phyloP scores from a whole-genome alignment of 64 coral and sea anemone species.

The Astreopora myriophthalma region DNA sequence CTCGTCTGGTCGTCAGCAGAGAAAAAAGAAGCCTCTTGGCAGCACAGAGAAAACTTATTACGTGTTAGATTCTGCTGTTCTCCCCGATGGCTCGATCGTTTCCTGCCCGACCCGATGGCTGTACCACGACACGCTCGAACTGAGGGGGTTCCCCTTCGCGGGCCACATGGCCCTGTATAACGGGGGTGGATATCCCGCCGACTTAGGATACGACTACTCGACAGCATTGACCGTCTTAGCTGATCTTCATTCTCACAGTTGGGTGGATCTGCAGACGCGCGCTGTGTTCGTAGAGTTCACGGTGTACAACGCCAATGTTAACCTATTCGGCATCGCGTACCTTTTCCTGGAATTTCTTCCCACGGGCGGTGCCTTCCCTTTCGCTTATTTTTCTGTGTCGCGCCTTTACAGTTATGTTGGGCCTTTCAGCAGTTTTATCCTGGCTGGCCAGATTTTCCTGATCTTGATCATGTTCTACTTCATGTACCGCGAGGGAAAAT shows the following conservation, averaged over 20 bases:
- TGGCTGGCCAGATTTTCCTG: slow-evolving; percentile 65
- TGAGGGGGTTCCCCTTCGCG: slow-evolving; percentile 89
- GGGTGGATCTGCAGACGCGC: slow-evolving; percentile 73
- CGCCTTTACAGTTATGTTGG: slow-evolving; percentile 79
- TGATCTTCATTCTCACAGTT: slow-evolving; percentile 89
- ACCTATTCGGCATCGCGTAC: slow-evolving; percentile 86
- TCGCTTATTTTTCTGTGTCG: slow-evolving; percentile 48
- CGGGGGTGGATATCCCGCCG: slow-evolving; percentile 85
- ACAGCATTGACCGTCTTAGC: slow-evolving; percentile 87
- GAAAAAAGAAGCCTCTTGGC: slow-evolving; percentile 51
- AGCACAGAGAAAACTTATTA: slow-evolving; percentile 66
- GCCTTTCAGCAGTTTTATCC: slow-evolving; percentile 49
- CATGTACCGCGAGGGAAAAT: slow-evolving; percentile 85
- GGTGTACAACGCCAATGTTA: slow-evolving; percentile 88
- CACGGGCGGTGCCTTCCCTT: slow-evolving; percentile 74
- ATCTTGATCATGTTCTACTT: slow-evolving; percentile 90
- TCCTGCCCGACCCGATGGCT: slow-evolving; percentile 90
- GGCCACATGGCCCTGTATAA: slow-evolving; percentile 64
- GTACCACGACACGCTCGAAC: slow-evolving; percentile 50
- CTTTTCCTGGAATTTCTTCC: slow-evolving; percentile 91
- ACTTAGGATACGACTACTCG: slow-evolving; percentile 88
- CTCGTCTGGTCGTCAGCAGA: slow-evolving; percentile 80
- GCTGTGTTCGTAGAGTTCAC: slow-evolving; percentile 83
- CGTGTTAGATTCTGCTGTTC: slow-evolving; percentile 73
- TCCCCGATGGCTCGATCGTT: slow-evolving; percentile 70